These are phyloP conservation scores for Montipora foliosa DNA, from an alignment of 64 coral and sea anemone genomes.

Conservation along the genomic window DNA sequence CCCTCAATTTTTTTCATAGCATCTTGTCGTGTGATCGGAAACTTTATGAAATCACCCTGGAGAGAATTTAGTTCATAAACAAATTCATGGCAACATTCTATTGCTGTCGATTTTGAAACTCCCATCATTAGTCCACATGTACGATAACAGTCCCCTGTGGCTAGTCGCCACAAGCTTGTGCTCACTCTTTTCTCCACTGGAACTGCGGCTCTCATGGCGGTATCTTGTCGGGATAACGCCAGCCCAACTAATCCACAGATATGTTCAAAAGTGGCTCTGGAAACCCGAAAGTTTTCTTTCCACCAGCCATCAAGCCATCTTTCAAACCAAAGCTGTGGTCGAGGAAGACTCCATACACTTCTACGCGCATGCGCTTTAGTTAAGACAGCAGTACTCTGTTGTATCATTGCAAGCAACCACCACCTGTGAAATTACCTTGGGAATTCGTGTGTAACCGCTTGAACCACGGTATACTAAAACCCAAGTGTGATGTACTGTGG, in stretches of 20 bases:
- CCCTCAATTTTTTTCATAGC: constrained; percentile 26
- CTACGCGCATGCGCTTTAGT: background rate
- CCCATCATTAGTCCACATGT: constrained; percentile 33
- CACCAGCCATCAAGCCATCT: constrained; percentile 47
- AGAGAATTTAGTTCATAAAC: constrained; percentile 56
- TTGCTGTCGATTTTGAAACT: constrained; percentile 35
- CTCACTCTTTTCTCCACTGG: constrained; percentile 18
- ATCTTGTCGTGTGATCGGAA: constrained; percentile 9
- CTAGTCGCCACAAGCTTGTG: constrained; percentile 24
- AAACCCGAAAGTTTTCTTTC: constrained; percentile 57
- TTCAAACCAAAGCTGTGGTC: constrained; percentile 69
- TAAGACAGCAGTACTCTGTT: constrained; percentile 54
- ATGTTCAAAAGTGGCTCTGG: constrained; percentile 41
- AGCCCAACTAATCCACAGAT: constrained; percentile 61
- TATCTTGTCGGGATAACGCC: constrained; percentile 7
- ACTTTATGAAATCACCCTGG: constrained; percentile 30
- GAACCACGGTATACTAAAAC: constrained; percentile 32
- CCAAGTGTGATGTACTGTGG: constrained; percentile 36
- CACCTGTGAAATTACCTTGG: constrained; percentile 54
- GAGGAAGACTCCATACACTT: constrained; percentile 35
- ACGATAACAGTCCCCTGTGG: constrained; percentile 38
- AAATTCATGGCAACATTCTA: constrained; percentile 69
- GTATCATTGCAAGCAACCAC: constrained; percentile 34
- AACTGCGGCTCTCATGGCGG: constrained; percentile 31
- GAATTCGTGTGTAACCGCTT: constrained; percentile 29